These are phyloP conservation scores for Tipula lateralis DNA, from an alignment of 2,888 invertebrate species.

Conservation along the genomic window DNA sequence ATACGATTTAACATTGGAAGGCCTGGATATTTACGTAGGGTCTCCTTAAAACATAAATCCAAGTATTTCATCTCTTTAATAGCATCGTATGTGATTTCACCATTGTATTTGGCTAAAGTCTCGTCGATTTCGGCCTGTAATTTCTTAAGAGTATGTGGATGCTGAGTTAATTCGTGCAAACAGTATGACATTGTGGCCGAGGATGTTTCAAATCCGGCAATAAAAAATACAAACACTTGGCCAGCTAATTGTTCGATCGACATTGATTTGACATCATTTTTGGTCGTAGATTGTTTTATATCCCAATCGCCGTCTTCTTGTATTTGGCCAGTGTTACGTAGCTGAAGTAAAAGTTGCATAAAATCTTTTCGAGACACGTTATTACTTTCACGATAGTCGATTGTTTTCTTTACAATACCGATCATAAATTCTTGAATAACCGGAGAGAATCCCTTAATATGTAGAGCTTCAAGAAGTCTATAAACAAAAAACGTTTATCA, in stretches of 20 bases:
- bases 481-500: neutral
- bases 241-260: neutral
- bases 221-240: neutral
- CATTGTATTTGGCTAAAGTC: neutral
- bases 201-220: constrained; percentile 27
- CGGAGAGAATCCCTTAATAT: constrained; percentile 36
- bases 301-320: constrained; percentile 43
- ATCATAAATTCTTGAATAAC: constrained; percentile 41
- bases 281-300: constrained; percentile 36
- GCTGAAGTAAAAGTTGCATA: constrained; percentile 49
- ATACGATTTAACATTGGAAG: constrained; percentile 31
- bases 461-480: constrained; percentile 35
- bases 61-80: constrained; percentile 27
- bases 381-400: constrained; percentile 47
- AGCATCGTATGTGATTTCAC: neutral
- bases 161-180: constrained; percentile 20
- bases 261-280: neutral
- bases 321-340: constrained; percentile 47
- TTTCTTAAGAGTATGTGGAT: neutral
- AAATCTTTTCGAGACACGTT: constrained; percentile 49
- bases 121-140: constrained; percentile 3
- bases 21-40: constrained; percentile 29
- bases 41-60: constrained; percentile 34
- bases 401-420: constrained; percentile 45
- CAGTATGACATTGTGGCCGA: constrained; percentile 27